These are phyloP conservation scores for Xestia rhomboidea DNA, from an alignment of 2,888 invertebrate species.

Conservation along the genomic window DNA sequence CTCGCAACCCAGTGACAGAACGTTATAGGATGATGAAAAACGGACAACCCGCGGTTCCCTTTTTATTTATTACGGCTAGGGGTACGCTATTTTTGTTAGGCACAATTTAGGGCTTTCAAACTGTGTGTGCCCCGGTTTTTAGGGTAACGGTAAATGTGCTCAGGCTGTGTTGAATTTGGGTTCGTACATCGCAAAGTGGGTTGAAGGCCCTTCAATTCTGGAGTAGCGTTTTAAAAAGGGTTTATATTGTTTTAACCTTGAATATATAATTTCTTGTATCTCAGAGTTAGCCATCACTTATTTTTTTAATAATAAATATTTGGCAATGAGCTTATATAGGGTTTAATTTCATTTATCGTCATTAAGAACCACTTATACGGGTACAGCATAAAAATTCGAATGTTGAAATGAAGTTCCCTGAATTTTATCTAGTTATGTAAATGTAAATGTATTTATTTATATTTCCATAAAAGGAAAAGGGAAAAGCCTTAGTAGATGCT, in stretches of 20 bases:
- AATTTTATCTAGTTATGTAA: background rate
- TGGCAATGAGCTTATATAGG: background rate
- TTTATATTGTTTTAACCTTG: conserved; percentile 20
- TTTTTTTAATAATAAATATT: background rate
- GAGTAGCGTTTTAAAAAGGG: conserved; percentile 14
- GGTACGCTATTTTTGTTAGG: conserved; percentile 58
- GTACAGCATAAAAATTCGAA: background rate
- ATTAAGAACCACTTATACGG: background rate
- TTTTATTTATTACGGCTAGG: conserved; percentile 60
- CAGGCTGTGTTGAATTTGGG: conserved; percentile 23
- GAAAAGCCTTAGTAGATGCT: too few relatives aligned
- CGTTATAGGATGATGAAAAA: conserved; percentile 56
- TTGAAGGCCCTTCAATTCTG: conserved; percentile 28
- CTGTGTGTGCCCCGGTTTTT: conserved; percentile 41
- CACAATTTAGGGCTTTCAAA: conserved; percentile 47
- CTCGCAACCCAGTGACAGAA: conserved; percentile 48
- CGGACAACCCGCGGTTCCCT: conserved; percentile 30
- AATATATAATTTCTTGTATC: conserved; percentile 18
- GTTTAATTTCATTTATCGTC: background rate
- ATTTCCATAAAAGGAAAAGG: too few relatives aligned
- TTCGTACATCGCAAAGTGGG: conserved; percentile 40
- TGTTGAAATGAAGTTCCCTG: background rate
- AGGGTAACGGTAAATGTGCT: conserved; percentile 37
- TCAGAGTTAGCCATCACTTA: background rate
- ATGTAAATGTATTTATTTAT: background rate